These are phyloP conservation scores for Todus mexicanus DNA, from an alignment of 2,797 vertebrate species.

Conservation along the genomic window DNA sequence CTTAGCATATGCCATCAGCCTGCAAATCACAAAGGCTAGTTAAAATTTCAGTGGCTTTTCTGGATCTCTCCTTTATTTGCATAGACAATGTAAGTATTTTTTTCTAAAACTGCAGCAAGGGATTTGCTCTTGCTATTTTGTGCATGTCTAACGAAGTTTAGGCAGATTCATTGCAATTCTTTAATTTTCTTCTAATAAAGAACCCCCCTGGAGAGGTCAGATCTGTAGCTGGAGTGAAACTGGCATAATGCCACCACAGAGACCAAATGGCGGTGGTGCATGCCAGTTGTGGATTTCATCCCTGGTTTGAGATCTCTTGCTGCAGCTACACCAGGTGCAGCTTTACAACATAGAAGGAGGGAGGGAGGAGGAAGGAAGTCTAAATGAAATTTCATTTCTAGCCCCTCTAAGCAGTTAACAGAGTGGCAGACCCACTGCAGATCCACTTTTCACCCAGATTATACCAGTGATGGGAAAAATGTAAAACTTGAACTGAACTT, in stretches of 20 bases:
- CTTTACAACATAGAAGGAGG: background rate
- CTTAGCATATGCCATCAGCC: constrained; percentile 43
- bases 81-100: constrained; percentile 31
- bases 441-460: background rate
- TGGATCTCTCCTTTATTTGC: constrained; percentile 46
- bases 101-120: constrained; percentile 23
- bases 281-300: constrained; percentile 21
- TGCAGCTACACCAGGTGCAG: background rate
- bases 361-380: background rate
- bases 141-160: constrained; percentile 17
- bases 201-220: background rate
- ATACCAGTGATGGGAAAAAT: background rate
- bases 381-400: background rate
- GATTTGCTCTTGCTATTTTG: constrained; percentile 42
- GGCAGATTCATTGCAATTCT: constrained; percentile 37
- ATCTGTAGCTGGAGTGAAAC: background rate
- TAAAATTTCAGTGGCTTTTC: constrained; percentile 58
- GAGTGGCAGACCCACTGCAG: background rate
- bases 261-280: background rate
- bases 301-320: background rate
- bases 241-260: background rate
- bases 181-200: constrained; percentile 36
- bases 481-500: background rate
- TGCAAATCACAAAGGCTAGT: constrained; percentile 49
- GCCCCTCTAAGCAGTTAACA: background rate